phyloP scores from a whole-genome alignment of 2,888 invertebrate genomes.

The Sphaeridia pumilis region DNA sequence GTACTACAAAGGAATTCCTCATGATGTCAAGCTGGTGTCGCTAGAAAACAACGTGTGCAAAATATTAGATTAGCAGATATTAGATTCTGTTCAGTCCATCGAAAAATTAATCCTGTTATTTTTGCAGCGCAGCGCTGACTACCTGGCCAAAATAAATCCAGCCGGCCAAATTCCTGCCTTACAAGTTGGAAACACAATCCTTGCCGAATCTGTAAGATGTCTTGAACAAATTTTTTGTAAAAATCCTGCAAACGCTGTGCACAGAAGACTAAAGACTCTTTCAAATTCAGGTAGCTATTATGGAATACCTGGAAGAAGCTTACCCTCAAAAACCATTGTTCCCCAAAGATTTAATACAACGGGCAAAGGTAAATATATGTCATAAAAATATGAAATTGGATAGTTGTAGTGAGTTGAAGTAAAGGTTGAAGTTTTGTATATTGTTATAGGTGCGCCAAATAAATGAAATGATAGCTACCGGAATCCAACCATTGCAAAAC shows the following conservation, averaged over 20 bases:
- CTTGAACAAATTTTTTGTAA: not conserved
- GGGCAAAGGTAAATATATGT: conserved; percentile 48
- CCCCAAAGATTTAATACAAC: conserved; percentile 50
- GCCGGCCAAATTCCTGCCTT: conserved; percentile 91
- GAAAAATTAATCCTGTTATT: not conserved
- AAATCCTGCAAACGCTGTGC: not conserved
- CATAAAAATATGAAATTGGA: too few relatives aligned
- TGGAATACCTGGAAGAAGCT: conserved; percentile 92
- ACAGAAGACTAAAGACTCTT: not conserved
- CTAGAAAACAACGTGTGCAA: not conserved
- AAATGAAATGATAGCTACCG: conserved; percentile 80
- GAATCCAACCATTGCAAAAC: conserved; percentile 94
- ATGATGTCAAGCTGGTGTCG: not conserved
- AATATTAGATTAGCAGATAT: not conserved
- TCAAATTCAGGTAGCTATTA: conserved; percentile 59
- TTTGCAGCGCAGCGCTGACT: not conserved
- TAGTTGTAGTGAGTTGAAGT: not conserved
- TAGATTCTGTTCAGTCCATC: not conserved
- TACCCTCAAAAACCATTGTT: conserved; percentile 71
- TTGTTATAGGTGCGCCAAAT: conserved; percentile 57
- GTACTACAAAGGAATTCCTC: conserved; percentile 1
- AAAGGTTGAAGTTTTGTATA: conserved; percentile 55
- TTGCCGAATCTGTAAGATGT: conserved; percentile 54
- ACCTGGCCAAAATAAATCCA: conserved; percentile 61
- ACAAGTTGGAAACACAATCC: conserved; percentile 53